A percentile compares a stretch with the other conserved stretches of the same genome.
These are phyloP conservation scores for Antheraea assamensis DNA, from an alignment of 2,888 invertebrate genomes.

Conservation along the genomic window DNA sequence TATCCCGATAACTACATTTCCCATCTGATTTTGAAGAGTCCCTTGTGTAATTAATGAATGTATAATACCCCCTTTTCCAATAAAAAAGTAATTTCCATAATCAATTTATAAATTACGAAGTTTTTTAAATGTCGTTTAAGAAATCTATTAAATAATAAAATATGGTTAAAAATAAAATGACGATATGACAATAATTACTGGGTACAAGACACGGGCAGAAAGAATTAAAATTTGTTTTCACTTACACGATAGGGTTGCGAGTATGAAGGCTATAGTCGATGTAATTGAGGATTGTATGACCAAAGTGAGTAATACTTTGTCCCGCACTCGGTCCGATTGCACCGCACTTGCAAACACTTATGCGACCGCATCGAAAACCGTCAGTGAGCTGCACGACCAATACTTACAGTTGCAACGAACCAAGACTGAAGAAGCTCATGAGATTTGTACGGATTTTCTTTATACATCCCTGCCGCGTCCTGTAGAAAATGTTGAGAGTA, in stretches of 20 bases:
- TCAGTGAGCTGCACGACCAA: background rate
- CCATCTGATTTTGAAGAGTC: no score
- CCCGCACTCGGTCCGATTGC: background rate
- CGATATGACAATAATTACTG: no score
- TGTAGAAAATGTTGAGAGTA: no score
- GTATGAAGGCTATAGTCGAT: background rate
- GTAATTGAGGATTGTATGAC: background rate
- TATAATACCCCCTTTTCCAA: no score
- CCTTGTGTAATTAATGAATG: no score
- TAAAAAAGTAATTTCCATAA: no score
- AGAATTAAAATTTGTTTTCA: background rate
- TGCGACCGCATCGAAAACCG: background rate
- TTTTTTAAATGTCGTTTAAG: no score
- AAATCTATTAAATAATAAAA: no score
- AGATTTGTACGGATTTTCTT: background rate
- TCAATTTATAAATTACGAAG: no score
- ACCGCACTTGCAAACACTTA: background rate
- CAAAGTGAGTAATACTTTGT: background rate
- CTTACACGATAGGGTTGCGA: slow-evolving; percentile 3
- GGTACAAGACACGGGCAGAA: background rate
- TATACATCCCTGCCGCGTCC: background rate
- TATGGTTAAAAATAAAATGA: no score
- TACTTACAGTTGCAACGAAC: background rate
- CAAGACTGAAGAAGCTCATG: background rate
- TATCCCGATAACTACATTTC: no score